Percentiles rank a stretch among this genome's conserved stretches.
These are phyloP conservation scores for Aurelia coerulea DNA, from an alignment of 30 jellyfish, hydroid and myxozoan genomes.

Conservation along the genomic window DNA sequence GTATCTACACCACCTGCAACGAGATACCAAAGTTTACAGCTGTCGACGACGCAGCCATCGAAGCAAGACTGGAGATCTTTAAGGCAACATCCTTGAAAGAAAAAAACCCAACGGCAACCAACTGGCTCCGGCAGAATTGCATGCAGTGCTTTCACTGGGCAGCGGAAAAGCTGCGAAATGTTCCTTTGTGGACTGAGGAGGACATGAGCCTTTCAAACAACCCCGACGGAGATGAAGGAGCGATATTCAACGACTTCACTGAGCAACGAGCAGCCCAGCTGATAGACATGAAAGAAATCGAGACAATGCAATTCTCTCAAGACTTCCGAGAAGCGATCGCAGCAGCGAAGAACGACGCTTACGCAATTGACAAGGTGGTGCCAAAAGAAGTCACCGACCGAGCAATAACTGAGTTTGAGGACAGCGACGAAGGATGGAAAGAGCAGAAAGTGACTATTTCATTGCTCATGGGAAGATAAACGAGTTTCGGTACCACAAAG, in stretches of 20 bases:
- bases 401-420: no score
- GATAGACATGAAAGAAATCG: no score
- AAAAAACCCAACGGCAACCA: not conserved
- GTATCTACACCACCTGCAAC: not conserved
- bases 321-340: no score
- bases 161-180: not conserved
- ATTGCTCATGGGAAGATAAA: not conserved
- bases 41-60: not conserved
- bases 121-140: not conserved
- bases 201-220: not conserved
- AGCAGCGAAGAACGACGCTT: no score
- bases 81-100: not conserved
- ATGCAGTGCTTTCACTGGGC: conserved; percentile 9
- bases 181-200: not conserved
- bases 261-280: not conserved
- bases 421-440: not conserved
- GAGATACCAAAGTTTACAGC: not conserved
- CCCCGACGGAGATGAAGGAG: conserved; percentile 1
- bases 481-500: conserved; percentile 1
- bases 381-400: no score
- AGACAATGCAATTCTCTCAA: no score
- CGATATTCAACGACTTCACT: not conserved
- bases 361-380: no score
- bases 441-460: no score
- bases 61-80: not conserved